Base-by-base conservation (phyloP, 2,797 vertebrate genomes). In the Echiichthys vipera region DNA sequence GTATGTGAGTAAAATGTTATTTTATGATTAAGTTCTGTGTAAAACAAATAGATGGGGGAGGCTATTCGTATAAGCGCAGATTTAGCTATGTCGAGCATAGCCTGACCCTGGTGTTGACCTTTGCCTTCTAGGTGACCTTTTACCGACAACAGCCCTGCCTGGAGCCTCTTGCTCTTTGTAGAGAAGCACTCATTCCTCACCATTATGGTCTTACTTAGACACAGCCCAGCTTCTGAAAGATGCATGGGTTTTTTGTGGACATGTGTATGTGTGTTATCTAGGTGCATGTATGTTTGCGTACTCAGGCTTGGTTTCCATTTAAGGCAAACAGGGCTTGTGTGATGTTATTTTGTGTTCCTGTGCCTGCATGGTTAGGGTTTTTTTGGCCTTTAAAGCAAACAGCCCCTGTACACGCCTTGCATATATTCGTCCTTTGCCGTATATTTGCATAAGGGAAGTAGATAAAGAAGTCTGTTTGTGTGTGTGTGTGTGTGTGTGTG, bases 91-190 rank as follows among this genome's bases (percentile, higher is more conserved):
- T 50, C 2, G 45, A 65, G 45, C 29, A 58, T 57, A 27, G 25
- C 32, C 15, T 47, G 46, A 65, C 49, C 53, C 69, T 50, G 11
- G 22, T 65, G 49, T 15, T 84, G 81, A 90, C 84, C 77, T 87
- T 84, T 87, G 66, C 58, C 66, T 83, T 71, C 58, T 75, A 59
- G 30, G 20, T 81, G 78, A 88, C 83, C 85, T 79, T 74, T 86
- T 80, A 78, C 81, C 51, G 0, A 64, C 39, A 34, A 77, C 63
- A 51, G 73, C 57, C 68, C 62, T 62, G 81, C 69, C 74, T 71
- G 75, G 62, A 84, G 88, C 50, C 32, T 78, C 77, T 71, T 66
- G 40, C 46, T 77, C 50, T 67, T 64, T 46, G 61, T 57, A 49
- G 53, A 69, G 74, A 69, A 29, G 54, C 73, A 53, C 61, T 84